Evolutionary conservation across 2,888 invertebrate genomes (phyloP).

Genomic region (Eupithecia vulgata): DNA sequence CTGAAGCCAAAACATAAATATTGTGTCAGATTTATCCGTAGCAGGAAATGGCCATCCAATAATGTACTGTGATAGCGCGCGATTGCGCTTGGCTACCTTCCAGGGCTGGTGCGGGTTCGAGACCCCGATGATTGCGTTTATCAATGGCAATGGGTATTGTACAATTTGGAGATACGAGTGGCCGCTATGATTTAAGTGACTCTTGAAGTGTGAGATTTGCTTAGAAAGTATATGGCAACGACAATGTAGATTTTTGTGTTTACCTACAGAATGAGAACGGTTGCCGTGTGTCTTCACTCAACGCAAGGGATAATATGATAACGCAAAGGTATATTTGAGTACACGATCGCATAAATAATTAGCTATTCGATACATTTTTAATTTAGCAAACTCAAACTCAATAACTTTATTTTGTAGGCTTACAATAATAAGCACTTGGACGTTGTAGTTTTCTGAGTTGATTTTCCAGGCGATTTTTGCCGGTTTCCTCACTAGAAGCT

Average conservation of each 20-base stretch:
- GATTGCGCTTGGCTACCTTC: constrained; percentile 49
- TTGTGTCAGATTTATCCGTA: not conserved
- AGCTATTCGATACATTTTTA: too few species aligned
- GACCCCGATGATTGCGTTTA: not conserved
- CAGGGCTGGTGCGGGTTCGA: constrained; percentile 43
- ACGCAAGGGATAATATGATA: too few species aligned
- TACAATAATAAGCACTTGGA: too few species aligned
- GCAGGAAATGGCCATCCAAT: constrained; percentile 27
- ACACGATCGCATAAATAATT: too few species aligned
- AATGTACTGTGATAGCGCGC: constrained; percentile 24
- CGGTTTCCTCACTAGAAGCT: too few species aligned
- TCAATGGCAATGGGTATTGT: not conserved
- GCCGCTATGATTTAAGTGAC: not conserved
- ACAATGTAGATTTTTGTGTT: not conserved
- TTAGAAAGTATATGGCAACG: not conserved
- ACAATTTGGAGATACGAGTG: not conserved
- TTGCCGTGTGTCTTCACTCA: too few species aligned
- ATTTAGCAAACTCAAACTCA: too few species aligned
- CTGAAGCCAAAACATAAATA: constrained; percentile 6
- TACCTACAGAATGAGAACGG: not conserved
- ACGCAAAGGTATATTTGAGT: too few species aligned
- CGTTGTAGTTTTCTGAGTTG: too few species aligned
- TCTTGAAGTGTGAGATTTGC: not conserved
- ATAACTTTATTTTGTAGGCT: too few species aligned
- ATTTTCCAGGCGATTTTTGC: too few species aligned